Conservation (phyloP, 1,140 invertebrate species). For the Trypoxylus dichotomus region DNA sequence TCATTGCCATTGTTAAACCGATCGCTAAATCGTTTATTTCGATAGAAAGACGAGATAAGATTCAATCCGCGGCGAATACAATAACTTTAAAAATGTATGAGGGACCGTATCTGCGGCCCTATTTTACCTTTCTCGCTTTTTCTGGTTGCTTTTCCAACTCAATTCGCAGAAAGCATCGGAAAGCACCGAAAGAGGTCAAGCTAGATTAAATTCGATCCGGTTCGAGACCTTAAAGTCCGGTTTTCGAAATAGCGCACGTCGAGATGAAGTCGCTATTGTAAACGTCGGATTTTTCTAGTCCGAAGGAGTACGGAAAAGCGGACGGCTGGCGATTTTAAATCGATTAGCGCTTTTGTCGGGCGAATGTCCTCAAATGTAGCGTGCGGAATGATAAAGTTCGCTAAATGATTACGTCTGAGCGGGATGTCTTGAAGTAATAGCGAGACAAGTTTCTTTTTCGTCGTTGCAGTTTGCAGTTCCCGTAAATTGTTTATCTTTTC, state of each 20-base stretch:
- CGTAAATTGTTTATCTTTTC: neutral
- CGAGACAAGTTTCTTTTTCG: neutral
- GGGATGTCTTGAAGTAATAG: neutral
- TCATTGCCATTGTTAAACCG: too few species aligned
- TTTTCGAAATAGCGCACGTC: neutral
- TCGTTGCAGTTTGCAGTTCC: neutral
- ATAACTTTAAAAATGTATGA: slow-evolving; percentile 23
- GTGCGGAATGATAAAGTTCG: neutral
- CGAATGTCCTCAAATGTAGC: neutral
- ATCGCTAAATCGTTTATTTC: neutral
- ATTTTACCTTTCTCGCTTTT: neutral
- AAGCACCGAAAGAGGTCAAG: neutral
- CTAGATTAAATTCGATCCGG: slow-evolving; percentile 6
- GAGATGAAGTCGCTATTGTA: neutral
- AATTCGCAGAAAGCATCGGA: neutral
- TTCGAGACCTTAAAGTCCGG: neutral
- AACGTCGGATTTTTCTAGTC: neutral
- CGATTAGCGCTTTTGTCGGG: neutral
- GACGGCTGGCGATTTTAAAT: neutral
- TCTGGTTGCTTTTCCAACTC: neutral
- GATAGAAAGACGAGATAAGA: neutral
- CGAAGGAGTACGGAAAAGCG: neutral
- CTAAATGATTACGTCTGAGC: neutral
- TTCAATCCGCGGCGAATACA: neutral
- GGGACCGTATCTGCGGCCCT: neutral